Evolutionary conservation across 2,797 vertebrate species (phyloP), one percentile per base, ranked within the genome.

Genomic region (Gymnodraco acuticeps): DNA sequence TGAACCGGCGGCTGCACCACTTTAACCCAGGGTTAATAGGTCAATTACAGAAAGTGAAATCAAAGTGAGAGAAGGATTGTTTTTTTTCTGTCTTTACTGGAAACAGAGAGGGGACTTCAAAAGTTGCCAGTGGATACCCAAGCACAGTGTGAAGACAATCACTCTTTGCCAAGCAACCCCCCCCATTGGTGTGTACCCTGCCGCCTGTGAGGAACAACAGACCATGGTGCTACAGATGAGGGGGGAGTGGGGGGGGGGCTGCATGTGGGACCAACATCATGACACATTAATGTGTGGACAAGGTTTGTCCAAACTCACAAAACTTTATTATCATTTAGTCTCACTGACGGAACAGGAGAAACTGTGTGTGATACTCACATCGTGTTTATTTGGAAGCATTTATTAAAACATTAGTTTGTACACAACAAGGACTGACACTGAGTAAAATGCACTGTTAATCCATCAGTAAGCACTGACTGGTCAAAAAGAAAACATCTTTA

Each of bases 71-170:
- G 68, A 72, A 12, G 55, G 42, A 16, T 46, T 61, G 64, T 46
- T 43, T 63, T 41, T 42, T 72, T 45, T 68, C 62, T 20, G 14
- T 53, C 73, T 77, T 78, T 85, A 71, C 70, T 41, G 70, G 61
- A 81, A 81, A 77, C 27, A 62, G 53, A 77, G 85, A 84, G 86
- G 88, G 66, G 65, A 78, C 66, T 82, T 91, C 81, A 93, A 94
- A 90, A 87, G 92, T 94, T 93, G 89, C 87, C 75, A 74, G 31
- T 83, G 88, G 92, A 90, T 73, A 92, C 91, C 70, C 79, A 71
- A 76, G 47, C 75, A 52, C 80, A 73, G 80, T 88, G 78, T 85
- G 84, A 86, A 76, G 60, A 66, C 78, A 70, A 60, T 52, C 64
- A 74, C 42, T 14, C 62, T 67, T 71, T 87, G 91, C 75, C 80